phyloP scores from a whole-genome alignment of 2,113 vertebrate species.

The Myrmecophaga tridactyla region DNA sequence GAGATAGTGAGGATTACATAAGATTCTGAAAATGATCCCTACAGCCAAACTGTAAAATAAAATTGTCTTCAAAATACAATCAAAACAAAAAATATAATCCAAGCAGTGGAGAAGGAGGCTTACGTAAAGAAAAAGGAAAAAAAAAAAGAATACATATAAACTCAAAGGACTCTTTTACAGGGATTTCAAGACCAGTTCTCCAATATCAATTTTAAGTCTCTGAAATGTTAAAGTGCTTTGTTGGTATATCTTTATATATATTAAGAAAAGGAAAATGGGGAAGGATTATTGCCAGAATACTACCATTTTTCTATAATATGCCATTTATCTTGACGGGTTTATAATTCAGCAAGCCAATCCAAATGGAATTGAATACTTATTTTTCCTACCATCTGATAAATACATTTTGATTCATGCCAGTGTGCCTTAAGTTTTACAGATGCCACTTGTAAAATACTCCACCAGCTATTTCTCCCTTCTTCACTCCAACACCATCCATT shows the following conservation, averaged over 20 bases:
- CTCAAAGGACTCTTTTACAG: neutral
- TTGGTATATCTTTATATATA: neutral
- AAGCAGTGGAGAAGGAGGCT: neutral
- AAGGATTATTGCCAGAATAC: constrained; percentile 38
- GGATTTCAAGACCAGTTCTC: constrained; percentile 20
- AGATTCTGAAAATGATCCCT: neutral
- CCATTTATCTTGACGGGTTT: neutral
- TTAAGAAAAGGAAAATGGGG: neutral
- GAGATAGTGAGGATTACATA: neutral
- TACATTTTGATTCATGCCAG: neutral
- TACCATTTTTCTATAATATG: neutral
- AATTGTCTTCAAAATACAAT: neutral
- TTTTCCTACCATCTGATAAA: constrained; percentile 28
- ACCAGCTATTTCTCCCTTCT: neutral
- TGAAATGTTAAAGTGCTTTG: neutral
- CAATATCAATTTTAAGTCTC: neutral
- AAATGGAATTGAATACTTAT: constrained; percentile 2
- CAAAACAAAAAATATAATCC: neutral
- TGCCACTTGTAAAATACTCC: neutral
- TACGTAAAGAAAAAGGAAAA: neutral
- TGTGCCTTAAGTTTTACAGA: neutral
- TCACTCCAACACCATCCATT: neutral
- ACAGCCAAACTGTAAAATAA: neutral
- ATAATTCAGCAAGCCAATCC: neutral
- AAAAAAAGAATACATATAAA: neutral